A percentile compares a stretch with the other conserved stretches of the same genome.
phyloP scores from a whole-genome alignment of 1,140 invertebrate genomes.

The Hycleus cichorii region DNA sequence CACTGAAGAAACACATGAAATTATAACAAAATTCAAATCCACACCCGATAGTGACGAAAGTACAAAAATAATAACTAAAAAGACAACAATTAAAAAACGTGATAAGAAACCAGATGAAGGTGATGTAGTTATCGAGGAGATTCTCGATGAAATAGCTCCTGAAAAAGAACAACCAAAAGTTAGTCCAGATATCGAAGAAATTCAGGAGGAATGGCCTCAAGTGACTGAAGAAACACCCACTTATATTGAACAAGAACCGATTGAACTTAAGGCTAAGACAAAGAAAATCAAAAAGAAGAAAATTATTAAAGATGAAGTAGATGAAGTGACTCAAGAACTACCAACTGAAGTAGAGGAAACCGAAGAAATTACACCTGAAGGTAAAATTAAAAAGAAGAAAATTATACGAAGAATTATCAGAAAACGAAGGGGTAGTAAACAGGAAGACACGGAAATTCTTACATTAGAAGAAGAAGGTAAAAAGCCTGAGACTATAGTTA shows the following conservation, averaged over 20 bases:
- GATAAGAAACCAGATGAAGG: slow-evolving; percentile 35
- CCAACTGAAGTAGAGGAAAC: slow-evolving; percentile 31
- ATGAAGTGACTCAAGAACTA: slow-evolving; percentile 29
- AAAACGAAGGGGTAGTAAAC: slow-evolving; percentile 30
- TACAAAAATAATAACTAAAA: slow-evolving; percentile 46
- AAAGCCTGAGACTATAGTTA: slow-evolving; percentile 32
- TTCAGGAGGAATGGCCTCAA: slow-evolving; percentile 6
- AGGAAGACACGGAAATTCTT: slow-evolving; percentile 30
- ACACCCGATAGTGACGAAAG: slow-evolving; percentile 43
- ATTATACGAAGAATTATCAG: slow-evolving; percentile 31
- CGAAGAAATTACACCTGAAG: slow-evolving; percentile 32
- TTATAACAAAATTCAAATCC: slow-evolving; percentile 48
- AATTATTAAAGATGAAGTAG: slow-evolving; percentile 14
- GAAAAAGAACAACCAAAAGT: slow-evolving; percentile 17
- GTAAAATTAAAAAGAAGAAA: slow-evolving; percentile 31
- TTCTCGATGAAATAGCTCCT: slow-evolving; percentile 38
- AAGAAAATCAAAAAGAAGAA: slow-evolving; percentile 31
- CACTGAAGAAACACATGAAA: slow-evolving; percentile 49
- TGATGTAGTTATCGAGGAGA: slow-evolving; percentile 38
- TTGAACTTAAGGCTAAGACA: slow-evolving; percentile 22
- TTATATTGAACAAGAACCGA: slow-evolving; percentile 31
- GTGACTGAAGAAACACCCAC: slow-evolving; percentile 24
- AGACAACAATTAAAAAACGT: slow-evolving; percentile 45
- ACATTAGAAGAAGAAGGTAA: slow-evolving; percentile 38
- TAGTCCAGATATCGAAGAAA: slow-evolving; percentile 15